phyloP scores from a whole-genome alignment of 1,140 invertebrate genomes.

The Leptinotarsa undecemlineata region DNA sequence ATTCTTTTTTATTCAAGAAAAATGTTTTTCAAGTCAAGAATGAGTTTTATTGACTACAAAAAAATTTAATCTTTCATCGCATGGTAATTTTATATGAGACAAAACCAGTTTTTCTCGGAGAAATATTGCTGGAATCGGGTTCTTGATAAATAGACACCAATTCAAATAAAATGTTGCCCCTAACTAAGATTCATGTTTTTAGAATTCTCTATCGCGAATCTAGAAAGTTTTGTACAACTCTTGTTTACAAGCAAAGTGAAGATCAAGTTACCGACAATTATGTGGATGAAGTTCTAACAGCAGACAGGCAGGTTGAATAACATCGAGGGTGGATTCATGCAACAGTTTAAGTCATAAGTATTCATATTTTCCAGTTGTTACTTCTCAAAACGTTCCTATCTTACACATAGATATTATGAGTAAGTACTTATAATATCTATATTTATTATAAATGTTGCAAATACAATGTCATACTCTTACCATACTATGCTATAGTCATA shows the following conservation, averaged over 20 bases:
- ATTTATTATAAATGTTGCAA: background rate
- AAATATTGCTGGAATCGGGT: too few relatives aligned
- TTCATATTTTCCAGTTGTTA: background rate
- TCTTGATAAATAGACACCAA: too few relatives aligned
- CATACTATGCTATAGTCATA: background rate
- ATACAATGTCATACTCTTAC: background rate
- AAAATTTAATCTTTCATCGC: too few relatives aligned
- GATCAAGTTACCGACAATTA: background rate
- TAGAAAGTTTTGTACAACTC: background rate
- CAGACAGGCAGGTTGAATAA: conserved; percentile 3
- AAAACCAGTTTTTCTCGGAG: too few relatives aligned
- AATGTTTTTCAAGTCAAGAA: too few relatives aligned
- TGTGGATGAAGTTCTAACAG: conserved; percentile 10
- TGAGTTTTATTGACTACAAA: too few relatives aligned
- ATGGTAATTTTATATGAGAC: too few relatives aligned
- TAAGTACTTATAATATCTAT: background rate
- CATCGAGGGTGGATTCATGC: background rate
- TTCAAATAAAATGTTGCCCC: too few relatives aligned
- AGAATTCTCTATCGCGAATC: too few relatives aligned
- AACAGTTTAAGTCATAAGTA: background rate
- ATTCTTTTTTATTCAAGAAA: too few relatives aligned
- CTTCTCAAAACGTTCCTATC: background rate
- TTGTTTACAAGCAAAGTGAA: background rate
- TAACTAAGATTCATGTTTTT: too few relatives aligned
- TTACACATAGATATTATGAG: background rate